Conservation (phyloP, 1,140 invertebrate genomes). For the Alviniconcha marisindica region DNA sequence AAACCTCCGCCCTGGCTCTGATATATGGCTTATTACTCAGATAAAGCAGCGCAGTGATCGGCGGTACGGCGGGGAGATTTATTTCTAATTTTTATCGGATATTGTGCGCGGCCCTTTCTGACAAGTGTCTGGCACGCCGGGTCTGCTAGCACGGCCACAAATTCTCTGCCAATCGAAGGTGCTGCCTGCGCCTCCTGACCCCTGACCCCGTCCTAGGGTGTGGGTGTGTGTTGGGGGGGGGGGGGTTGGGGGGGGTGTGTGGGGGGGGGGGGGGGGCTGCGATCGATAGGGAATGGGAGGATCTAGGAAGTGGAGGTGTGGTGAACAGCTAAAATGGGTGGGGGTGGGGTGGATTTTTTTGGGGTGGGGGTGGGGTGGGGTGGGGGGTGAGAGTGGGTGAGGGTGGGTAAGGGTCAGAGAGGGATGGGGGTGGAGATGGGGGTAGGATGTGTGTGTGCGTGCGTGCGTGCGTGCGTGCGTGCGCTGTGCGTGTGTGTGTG, state of each 20-base stretch:
- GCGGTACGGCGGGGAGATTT: neutral
- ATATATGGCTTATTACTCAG: conserved; percentile 33
- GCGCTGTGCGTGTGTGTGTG: conserved; percentile 19
- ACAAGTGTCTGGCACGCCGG: conserved; percentile 18
- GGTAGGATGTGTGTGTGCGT: conserved; percentile 12
- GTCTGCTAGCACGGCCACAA: conserved; percentile 22
- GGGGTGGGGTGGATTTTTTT: neutral
- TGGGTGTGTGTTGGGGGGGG: neutral
- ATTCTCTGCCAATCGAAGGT: conserved; percentile 24
- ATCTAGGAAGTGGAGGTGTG: neutral
- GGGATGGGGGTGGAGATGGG: neutral
- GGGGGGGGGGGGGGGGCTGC: neutral
- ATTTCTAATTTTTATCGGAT: conserved; percentile 40
- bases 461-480: conserved; percentile 27
- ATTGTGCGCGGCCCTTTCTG: conserved; percentile 23
- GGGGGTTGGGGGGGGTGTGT: neutral
- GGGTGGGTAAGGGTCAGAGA: no score
- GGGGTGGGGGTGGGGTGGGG: neutral
- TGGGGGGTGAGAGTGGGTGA: neutral
- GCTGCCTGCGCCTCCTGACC: conserved; percentile 2
- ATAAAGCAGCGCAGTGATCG: conserved; percentile 29
- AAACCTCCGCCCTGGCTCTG: no score
- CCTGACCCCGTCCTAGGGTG: neutral
- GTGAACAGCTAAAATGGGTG: no score
- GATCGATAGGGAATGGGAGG: neutral